A percentile compares a stretch with the other conserved stretches of the same genome.
Conservation (phyloP, 2,888 invertebrate species). For the Anthrax anthrax region DNA sequence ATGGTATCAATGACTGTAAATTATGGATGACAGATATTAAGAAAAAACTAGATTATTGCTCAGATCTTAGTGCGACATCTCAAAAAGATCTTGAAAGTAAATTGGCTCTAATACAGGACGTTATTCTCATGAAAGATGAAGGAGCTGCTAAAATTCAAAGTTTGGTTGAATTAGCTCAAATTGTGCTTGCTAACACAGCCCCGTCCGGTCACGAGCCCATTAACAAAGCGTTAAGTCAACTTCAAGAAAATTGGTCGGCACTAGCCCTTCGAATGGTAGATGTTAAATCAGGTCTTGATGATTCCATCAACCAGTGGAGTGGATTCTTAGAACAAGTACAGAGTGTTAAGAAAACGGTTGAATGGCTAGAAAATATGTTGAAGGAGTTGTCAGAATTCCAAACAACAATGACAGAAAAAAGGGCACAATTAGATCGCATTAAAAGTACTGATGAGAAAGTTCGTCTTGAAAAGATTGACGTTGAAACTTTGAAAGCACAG, state of each 20-base stretch:
- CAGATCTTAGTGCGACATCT: slow-evolving; percentile 64
- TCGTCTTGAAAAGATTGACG: slow-evolving; percentile 78
- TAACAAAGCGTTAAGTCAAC: slow-evolving; percentile 61
- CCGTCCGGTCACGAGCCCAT: slow-evolving; percentile 76
- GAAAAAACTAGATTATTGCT: slow-evolving; percentile 74
- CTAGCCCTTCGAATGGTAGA: slow-evolving; percentile 79
- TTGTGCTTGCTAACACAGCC: slow-evolving; percentile 80
- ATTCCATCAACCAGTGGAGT: slow-evolving; percentile 82
- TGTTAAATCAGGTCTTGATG: slow-evolving; percentile 74
- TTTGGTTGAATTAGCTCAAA: slow-evolving; percentile 81
- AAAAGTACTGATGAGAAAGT: slow-evolving; percentile 78
- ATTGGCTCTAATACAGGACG: slow-evolving; percentile 68
- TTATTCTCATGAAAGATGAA: slow-evolving; percentile 82
- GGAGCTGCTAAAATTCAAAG: slow-evolving; percentile 79
- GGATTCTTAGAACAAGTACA: slow-evolving; percentile 80
- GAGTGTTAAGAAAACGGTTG: slow-evolving; percentile 66
- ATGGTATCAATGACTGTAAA: slow-evolving; percentile 60
- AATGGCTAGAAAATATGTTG: slow-evolving; percentile 58
- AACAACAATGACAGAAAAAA: slow-evolving; percentile 72
- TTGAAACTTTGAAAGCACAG: slow-evolving; percentile 70
- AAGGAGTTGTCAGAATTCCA: slow-evolving; percentile 61
- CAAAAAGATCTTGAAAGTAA: slow-evolving; percentile 78
- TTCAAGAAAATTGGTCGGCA: slow-evolving; percentile 85
- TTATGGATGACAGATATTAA: slow-evolving; percentile 73
- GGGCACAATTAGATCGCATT: slow-evolving; percentile 69